phyloP scores from a whole-genome alignment of 2,113 vertebrate genomes.

The Anolis carolinensis region DNA sequence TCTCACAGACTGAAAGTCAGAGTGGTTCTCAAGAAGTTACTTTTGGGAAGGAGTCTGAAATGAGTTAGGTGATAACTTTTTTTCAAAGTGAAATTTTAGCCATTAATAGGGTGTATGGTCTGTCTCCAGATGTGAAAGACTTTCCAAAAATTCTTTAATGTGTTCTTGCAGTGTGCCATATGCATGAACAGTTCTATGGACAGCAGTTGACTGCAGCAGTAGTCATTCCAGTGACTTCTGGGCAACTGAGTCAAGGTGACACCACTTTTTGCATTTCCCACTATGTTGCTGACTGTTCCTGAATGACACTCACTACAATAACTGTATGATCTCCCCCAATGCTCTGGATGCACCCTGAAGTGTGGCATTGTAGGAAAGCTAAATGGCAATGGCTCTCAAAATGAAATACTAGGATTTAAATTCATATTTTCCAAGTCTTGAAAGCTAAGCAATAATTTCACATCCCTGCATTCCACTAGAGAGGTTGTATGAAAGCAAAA shows the following conservation, averaged over 20 bases:
- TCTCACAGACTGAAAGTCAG: neutral
- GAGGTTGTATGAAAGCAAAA: neutral
- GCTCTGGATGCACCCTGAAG: neutral
- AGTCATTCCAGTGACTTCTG: neutral
- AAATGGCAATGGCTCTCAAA: neutral
- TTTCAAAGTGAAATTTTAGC: too few species aligned
- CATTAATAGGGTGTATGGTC: neutral
- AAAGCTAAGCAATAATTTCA: neutral
- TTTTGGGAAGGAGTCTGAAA: neutral
- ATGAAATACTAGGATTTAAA: neutral
- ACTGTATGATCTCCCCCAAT: neutral
- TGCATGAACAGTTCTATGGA: neutral
- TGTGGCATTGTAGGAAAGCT: neutral
- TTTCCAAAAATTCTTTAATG: neutral
- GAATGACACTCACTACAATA: neutral
- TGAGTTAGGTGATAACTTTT: neutral
- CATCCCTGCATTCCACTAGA: neutral
- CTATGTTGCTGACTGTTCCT: too few species aligned
- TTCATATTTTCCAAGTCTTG: neutral
- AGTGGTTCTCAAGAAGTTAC: neutral
- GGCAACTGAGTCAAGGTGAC: neutral
- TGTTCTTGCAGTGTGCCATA: neutral
- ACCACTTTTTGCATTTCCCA: neutral
- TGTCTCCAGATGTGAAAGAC: neutral
- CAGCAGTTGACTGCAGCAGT: neutral